Conservation (phyloP, 2,888 invertebrate genomes). For the Peribatodes rhomboidaria region DNA sequence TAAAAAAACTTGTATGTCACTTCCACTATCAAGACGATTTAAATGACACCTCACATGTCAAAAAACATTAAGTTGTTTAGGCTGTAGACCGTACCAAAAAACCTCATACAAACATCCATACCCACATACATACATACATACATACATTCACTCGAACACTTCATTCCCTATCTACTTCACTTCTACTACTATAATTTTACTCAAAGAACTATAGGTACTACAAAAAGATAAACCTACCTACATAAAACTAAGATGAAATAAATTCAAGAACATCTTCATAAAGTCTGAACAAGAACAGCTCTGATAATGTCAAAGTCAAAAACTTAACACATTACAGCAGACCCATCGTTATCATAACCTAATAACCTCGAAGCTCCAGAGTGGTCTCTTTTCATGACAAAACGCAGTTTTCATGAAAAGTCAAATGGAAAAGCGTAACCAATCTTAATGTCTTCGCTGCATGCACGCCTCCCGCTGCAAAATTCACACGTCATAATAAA, state of each 20-base stretch:
- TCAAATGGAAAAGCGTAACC: constrained; percentile 82
- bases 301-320: constrained; percentile 47
- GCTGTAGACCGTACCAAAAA: no score
- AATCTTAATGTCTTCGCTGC: constrained; percentile 79
- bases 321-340: constrained; percentile 56
- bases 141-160: no score
- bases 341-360: constrained; percentile 72
- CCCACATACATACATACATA: no score
- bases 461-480: constrained; percentile 75
- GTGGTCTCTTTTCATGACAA: constrained; percentile 80
- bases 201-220: no score
- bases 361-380: constrained; percentile 75
- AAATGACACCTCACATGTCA: no score
- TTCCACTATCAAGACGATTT: no score
- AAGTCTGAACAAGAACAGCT: neutral
- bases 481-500: constrained; percentile 70
- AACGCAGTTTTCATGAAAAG: constrained; percentile 79
- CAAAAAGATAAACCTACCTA: no score
- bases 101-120: no score
- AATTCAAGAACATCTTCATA: neutral
- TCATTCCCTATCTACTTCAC: no score
- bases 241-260: neutral
- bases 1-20: no score
- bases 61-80: no score
- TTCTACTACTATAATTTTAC: no score